phyloP scores from a whole-genome alignment of 2,113 vertebrate species.

The Eurystomus gularis region DNA sequence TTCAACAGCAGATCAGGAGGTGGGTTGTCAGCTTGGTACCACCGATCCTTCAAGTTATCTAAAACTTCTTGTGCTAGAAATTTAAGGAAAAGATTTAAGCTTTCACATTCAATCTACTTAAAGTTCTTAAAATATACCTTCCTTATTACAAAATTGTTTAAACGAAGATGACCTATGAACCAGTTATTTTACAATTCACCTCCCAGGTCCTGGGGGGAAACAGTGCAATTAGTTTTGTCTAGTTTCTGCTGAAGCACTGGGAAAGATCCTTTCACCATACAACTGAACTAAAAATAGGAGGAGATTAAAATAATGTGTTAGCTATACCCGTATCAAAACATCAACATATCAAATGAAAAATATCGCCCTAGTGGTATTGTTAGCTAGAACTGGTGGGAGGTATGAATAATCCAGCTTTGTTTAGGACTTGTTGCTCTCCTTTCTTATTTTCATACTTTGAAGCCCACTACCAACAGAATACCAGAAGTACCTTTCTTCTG shows the following conservation, averaged over 20 bases:
- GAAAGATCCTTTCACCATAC: not conserved
- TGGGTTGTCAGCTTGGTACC: conserved; percentile 94
- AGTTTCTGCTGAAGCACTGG: not conserved
- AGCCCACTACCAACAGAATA: not conserved
- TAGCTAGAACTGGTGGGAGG: not conserved
- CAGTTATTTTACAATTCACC: not conserved
- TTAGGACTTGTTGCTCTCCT: not conserved
- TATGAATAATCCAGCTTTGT: not conserved
- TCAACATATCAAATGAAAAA: not conserved
- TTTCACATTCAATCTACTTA: not conserved
- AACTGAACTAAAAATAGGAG: not conserved
- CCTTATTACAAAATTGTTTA: not conserved
- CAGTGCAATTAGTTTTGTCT: not conserved
- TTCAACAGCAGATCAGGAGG: conserved; percentile 88
- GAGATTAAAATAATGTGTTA: not conserved
- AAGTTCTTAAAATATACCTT: not conserved
- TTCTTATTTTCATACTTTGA: not conserved
- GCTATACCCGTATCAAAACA: not conserved
- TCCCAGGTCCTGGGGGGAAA: not conserved
- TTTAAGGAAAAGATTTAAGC: not conserved
- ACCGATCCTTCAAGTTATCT: conserved; percentile 94
- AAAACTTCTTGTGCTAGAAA: conserved; percentile 91
- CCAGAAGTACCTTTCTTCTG: not conserved
- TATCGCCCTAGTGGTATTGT: too few relatives aligned
- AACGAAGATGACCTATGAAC: not conserved